Base-by-base conservation (phyloP, 2,888 invertebrate species). In the Emmelina monodactyla region DNA sequence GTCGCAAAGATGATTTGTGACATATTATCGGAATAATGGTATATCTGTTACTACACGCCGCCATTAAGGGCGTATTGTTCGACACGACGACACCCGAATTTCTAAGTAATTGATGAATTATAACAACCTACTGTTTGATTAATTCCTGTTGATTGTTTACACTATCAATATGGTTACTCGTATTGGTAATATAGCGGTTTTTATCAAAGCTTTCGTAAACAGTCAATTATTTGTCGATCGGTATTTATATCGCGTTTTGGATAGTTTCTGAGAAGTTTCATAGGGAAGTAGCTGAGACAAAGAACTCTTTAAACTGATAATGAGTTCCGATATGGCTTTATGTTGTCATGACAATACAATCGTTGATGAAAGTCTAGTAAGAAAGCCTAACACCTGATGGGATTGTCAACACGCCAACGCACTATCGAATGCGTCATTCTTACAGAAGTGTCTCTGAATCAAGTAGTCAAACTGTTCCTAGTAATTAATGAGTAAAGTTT, bases 21-120 rank as follows among this genome's bases (percentile, higher is more conserved):
- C 76, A 70, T 71, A 70, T 71, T 73, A 73, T 71, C 62, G 64
- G 59, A 62, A 75, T 69, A 73, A 66, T 60, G 64, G 59, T 56
- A 58, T 75, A 65, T 71, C 69, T 72, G 69, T 72, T 65, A 56
- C 57, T 53, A 52, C 59, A 55, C 60, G 57, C 57, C 57, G 49
- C 58, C 59, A 62, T 67, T 71, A 69, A 68, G 62, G 59, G 55
- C 53, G 53, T 69, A 72, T 76, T 76, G 75, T 76, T 54, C 58
- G 50, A 52, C 56, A 25, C 25, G 9, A 25, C 55, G 50, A 44
- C 34, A 35, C 46, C 44, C 43, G 54, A 55, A 25, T 25, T 73
- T 73, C 72, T 57, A 49, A 62, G 73, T 70, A 75, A 72, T 70
- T 68, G 68, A 62, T 62, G 62, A 69, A 69, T 67, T 63, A 59